Evolutionary conservation across 2,888 invertebrate species (phyloP).

Genomic region (Leucoptera coffeella): DNA sequence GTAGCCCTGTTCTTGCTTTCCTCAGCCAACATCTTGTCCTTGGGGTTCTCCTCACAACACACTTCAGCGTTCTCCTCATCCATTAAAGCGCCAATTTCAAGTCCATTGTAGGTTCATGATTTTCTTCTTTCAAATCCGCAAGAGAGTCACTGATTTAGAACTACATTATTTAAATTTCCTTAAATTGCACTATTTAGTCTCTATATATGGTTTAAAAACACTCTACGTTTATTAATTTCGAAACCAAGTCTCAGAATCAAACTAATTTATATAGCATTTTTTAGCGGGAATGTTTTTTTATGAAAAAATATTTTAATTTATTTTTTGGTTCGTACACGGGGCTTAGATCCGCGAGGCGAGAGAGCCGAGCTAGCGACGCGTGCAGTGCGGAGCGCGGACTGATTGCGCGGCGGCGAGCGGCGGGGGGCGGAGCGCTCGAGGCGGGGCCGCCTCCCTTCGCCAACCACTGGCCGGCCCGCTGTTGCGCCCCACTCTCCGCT

Average conservation of each 20-base stretch:
- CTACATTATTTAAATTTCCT: too few relatives aligned
- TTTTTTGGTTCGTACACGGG: slow-evolving; percentile 2
- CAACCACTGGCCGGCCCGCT: slow-evolving; percentile 39
- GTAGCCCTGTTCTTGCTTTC: slow-evolving; percentile 62
- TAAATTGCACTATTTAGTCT: too few relatives aligned
- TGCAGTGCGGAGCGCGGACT: slow-evolving; percentile 9
- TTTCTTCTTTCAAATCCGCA: too few relatives aligned
- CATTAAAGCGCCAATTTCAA: too few relatives aligned
- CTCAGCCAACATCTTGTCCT: slow-evolving; percentile 43
- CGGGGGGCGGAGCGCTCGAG: slow-evolving; percentile 8
- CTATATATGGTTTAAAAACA: too few relatives aligned
- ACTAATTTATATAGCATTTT: too few relatives aligned
- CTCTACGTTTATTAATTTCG: too few relatives aligned
- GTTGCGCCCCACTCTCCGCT: slow-evolving; percentile 12
- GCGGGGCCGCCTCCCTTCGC: slow-evolving; percentile 17
- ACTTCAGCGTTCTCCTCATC: slow-evolving; percentile 40
- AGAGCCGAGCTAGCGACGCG: slow-evolving; percentile 6
- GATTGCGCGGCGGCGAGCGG: slow-evolving; percentile 10
- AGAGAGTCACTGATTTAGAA: slow-evolving; percentile 16
- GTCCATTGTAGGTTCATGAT: too few relatives aligned
- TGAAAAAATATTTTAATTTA: too few relatives aligned
- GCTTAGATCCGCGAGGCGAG: slow-evolving; percentile 4
- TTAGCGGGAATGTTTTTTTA: too few relatives aligned
- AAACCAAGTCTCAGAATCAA: too few relatives aligned
- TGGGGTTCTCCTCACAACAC: slow-evolving; percentile 23